Evolutionary conservation across 2,888 invertebrate species (phyloP).

Genomic region (Nemotelus pantherinus): DNA sequence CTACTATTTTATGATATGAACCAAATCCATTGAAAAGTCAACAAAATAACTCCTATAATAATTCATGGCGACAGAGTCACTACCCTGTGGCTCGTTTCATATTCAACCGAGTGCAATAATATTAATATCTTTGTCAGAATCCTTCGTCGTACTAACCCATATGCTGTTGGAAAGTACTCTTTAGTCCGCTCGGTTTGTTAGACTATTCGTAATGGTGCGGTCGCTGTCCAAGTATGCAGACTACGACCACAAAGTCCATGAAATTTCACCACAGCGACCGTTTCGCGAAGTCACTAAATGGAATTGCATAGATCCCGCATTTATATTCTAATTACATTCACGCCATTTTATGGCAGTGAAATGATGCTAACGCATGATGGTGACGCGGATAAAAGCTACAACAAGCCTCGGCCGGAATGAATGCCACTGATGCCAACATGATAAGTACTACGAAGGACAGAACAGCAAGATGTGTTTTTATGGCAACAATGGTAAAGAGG

Average conservation of each 20-base stretch:
- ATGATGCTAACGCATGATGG: too few species aligned
- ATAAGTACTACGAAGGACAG: not conserved
- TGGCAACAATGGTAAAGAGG: not conserved
- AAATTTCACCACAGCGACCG: constrained; percentile 1
- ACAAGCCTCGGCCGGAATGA: too few species aligned
- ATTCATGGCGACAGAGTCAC: constrained; percentile 34
- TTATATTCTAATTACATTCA: constrained; percentile 32
- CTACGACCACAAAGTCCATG: not conserved
- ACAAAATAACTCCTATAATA: not conserved
- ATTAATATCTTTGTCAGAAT: constrained; percentile 1
- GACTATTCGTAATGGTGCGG: too few species aligned
- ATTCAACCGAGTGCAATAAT: constrained; percentile 14
- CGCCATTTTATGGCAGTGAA: constrained; percentile 1
- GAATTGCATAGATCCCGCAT: constrained; percentile 14
- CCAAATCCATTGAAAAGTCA: too few species aligned
- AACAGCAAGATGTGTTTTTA: not conserved
- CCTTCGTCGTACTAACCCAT: not conserved
- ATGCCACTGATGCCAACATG: too few species aligned
- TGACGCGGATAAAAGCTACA: too few species aligned
- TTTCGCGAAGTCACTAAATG: not conserved
- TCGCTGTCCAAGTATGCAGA: too few species aligned
- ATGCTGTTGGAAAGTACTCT: not conserved
- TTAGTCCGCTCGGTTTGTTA: not conserved
- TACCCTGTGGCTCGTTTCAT: constrained; percentile 27
- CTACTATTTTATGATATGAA: too few species aligned